Evolutionary conservation across 1,140 invertebrate species (phyloP).

Genomic region (Drosophila nasuta): DNA sequence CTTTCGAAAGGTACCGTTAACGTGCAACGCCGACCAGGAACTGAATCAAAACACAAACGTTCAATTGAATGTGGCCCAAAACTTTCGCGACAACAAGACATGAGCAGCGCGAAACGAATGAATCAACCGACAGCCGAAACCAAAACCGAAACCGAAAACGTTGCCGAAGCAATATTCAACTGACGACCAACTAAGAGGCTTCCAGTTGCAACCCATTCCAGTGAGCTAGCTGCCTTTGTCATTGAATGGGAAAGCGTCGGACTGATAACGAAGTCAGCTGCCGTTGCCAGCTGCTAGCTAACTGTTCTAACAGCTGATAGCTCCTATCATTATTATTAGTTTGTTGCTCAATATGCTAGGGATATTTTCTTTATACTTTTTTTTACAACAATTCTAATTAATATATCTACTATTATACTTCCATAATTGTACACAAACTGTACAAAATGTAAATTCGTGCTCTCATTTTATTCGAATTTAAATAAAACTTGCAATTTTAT

Average conservation of each 20-base stretch:
- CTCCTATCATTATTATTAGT: background rate
- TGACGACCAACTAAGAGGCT: slow-evolving; percentile 32
- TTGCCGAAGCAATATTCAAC: slow-evolving; percentile 25
- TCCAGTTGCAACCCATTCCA: slow-evolving; percentile 75
- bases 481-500: too few species aligned
- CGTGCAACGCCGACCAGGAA: slow-evolving; percentile 73
- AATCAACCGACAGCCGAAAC: slow-evolving; percentile 10
- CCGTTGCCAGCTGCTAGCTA: slow-evolving; percentile 48
- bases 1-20: slow-evolving; percentile 53
- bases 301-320: slow-evolving; percentile 58
- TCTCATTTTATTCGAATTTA: too few species aligned
- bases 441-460: too few species aligned
- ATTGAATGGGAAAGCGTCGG: slow-evolving; percentile 23
- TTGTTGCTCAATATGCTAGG: background rate
- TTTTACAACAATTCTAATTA: background rate
- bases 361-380: background rate
- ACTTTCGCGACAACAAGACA: slow-evolving; percentile 62
- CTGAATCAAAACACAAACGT: slow-evolving; percentile 43
- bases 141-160: background rate
- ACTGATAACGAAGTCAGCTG: slow-evolving; percentile 57
- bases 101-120: slow-evolving; percentile 23
- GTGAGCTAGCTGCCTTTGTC: background rate
- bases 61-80: slow-evolving; percentile 60
- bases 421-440: too few species aligned
- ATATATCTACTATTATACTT: too few species aligned